Percentiles rank a stretch among this genome's conserved stretches.
Evolutionary conservation across 2,113 vertebrate species (phyloP).

Genomic region (Pongo abelii): DNA sequence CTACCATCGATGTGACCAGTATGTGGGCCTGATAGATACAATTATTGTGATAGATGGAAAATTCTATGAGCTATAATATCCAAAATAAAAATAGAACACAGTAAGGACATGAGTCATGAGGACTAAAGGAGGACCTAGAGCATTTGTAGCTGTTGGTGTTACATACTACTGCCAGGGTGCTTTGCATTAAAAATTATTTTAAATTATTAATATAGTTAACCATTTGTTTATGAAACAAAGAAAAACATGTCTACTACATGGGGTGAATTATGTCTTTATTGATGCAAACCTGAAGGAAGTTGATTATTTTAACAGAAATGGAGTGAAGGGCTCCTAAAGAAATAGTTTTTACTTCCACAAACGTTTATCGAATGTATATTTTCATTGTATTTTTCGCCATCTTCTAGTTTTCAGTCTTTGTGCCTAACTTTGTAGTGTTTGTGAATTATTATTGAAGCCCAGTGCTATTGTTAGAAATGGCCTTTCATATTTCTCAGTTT

Average conservation of each 20-base stretch:
- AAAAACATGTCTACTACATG: neutral
- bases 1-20: neutral
- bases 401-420: neutral
- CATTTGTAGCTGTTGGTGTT: neutral
- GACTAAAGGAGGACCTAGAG: neutral
- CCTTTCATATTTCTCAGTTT: neutral
- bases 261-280: neutral
- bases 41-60: neutral
- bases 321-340: neutral
- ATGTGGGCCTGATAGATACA: neutral
- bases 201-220: neutral
- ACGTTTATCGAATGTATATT: neutral
- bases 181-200: neutral
- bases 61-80: neutral
- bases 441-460: neutral
- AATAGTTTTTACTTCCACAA: neutral
- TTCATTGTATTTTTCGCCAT: neutral
- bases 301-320: neutral
- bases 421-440: neutral
- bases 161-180: neutral
- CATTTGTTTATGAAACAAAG: conserved; percentile 22
- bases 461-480: neutral
- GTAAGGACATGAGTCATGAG: neutral
- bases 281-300: neutral
- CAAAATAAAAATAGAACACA: neutral